Percentiles rank a stretch among this genome's conserved stretches.
Evolutionary conservation across 1,140 invertebrate species (phyloP).

Genomic region (Pseudomyrmex dendroicus): DNA sequence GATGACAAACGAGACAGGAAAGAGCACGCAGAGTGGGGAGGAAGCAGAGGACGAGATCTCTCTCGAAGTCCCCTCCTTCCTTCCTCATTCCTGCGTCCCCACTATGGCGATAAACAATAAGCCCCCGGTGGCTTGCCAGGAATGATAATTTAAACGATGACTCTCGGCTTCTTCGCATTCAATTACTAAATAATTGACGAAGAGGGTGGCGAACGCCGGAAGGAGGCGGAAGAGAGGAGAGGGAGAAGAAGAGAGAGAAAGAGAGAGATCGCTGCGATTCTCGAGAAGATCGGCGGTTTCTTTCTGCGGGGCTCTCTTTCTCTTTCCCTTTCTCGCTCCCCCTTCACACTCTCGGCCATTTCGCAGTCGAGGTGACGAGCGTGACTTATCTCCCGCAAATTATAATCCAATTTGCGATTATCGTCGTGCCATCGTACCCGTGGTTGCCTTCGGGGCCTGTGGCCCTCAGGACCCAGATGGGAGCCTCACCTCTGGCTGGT

Average conservation of each 20-base stretch:
- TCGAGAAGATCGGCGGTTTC: conserved; percentile 30
- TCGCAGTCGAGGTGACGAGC: conserved; percentile 82
- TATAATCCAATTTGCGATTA: conserved; percentile 85
- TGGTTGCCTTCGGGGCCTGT: conserved; percentile 63
- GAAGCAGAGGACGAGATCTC: conserved; percentile 35
- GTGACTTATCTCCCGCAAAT: conserved; percentile 83
- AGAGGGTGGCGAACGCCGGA: conserved; percentile 57
- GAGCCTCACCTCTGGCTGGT: conserved; percentile 66
- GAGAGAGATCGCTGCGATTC: conserved; percentile 48
- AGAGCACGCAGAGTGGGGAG: conserved; percentile 29
- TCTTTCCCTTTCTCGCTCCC: conserved; percentile 30
- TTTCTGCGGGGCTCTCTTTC: conserved; percentile 36
- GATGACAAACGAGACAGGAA: conserved; percentile 75
- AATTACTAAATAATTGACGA: conserved; percentile 84
- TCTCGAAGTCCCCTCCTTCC: conserved; percentile 36
- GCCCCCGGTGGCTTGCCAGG: conserved; percentile 65
- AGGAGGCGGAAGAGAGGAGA: conserved; percentile 17
- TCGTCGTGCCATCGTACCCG: conserved; percentile 74
- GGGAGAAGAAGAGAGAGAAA: not conserved
- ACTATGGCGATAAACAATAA: conserved; percentile 78
- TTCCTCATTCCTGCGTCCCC: conserved; percentile 63
- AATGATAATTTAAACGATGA: conserved; percentile 84
- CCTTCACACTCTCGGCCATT: conserved; percentile 72
- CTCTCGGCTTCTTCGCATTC: conserved; percentile 83
- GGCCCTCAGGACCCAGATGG: conserved; percentile 63